Evolutionary conservation across 2,888 invertebrate species (phyloP), one percentile per base, ranked within the genome.

Genomic region (Masnerella sp.): DNA sequence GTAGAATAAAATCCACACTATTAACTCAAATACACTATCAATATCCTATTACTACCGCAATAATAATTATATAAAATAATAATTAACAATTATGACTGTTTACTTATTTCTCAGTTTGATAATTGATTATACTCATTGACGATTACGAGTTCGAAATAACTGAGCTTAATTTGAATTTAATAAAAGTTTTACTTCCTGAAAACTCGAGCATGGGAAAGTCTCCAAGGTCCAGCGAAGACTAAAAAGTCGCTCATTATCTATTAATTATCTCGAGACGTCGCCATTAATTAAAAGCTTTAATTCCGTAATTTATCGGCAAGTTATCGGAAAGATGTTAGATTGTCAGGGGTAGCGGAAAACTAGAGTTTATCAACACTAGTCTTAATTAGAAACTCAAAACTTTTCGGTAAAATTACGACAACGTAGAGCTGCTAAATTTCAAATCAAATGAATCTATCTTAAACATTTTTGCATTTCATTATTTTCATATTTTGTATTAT

Each of bases 301-400:
- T 65, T 65, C 59, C 25, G 65, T 65, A 54, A 65, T 65, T 71
- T 71, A 65, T 59, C 59, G 54, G 71, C 45, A 42, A 59, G 59
- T 65, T 71, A 65, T 71, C 59, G 58, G 25, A 17, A 47, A 47
- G 65, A 59, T 71, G 40, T 34, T 47, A 65, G 59, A 45, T 59
- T 52, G 58, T 52, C 45, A 40, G 56, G 25, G 42, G 32, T 42
- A 34, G 49, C 28, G 36, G 43, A 59, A 61, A 61, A 65, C 52
- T 52, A 7, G 17, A 70, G 54, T 47, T 56, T 54, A 38, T 70
- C 56, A 47, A 64, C 64, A 71, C 64, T 71, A 36, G 47, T 47
- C 59, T 45, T 52, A 52, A 72, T 72, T 72, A 72, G 65, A 65
- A 65, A 59, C 61, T 52, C 58, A 30, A 51, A 70, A 70, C 69